Percentiles rank a stretch among this genome's conserved stretches.
These are phyloP conservation scores for Riparia riparia DNA, from an alignment of 2,113 vertebrate genomes.

Conservation along the genomic window DNA sequence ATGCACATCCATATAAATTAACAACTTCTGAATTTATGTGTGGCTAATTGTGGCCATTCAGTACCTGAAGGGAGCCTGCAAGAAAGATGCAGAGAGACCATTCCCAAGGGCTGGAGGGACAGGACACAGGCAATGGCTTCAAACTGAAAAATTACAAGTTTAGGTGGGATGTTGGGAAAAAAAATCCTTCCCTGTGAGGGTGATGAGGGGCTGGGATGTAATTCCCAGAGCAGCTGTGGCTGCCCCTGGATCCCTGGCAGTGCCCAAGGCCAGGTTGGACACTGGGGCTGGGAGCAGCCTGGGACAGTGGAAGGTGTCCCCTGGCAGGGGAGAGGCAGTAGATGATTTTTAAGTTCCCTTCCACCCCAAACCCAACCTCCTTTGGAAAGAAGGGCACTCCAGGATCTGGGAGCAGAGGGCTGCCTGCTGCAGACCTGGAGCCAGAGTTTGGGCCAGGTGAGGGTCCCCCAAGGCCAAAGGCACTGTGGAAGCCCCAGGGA, in stretches of 20 bases:
- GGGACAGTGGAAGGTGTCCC: neutral
- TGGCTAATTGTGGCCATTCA: neutral
- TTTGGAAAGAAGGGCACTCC: neutral
- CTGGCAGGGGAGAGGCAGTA: neutral
- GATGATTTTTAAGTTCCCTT: accelerated
- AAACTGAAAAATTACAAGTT: accelerated
- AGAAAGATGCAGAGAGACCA: neutral
- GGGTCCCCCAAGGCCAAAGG: neutral
- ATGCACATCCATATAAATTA: neutral
- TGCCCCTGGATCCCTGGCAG: neutral
- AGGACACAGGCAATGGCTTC: neutral
- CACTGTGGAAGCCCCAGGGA: accelerated
- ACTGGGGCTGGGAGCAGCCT: neutral
- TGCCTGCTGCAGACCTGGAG: neutral
- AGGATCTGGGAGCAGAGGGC: neutral
- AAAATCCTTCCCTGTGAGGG: neutral
- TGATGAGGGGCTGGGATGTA: accelerated
- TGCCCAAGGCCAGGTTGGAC: neutral
- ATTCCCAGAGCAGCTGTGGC: neutral
- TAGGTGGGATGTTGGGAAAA: accelerated
- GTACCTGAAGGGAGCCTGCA: neutral
- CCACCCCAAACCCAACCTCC: neutral
- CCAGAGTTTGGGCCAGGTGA: neutral
- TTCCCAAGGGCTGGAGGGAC: accelerated
- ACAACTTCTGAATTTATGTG: neutral